These are phyloP conservation scores for Tenthredo notha DNA, from an alignment of 2,888 invertebrate genomes.

Conservation along the genomic window DNA sequence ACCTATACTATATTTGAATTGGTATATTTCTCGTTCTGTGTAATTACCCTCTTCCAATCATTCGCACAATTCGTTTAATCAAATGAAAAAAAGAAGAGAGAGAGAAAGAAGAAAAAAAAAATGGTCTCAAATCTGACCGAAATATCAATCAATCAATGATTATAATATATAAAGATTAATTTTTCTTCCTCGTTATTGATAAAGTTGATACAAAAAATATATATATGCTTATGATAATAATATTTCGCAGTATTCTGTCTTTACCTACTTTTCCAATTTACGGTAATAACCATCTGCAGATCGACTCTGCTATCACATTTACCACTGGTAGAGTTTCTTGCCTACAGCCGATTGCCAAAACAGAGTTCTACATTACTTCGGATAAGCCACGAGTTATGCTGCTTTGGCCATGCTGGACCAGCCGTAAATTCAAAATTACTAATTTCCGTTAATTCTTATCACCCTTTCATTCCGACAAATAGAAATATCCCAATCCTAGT, in stretches of 20 bases:
- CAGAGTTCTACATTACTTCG: slow-evolving; percentile 20
- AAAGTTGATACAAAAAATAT: neutral
- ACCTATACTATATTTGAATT: neutral
- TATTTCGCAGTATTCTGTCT: slow-evolving; percentile 5
- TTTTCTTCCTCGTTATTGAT: neutral
- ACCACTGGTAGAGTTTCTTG: neutral
- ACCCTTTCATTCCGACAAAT: neutral
- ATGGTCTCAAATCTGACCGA: neutral
- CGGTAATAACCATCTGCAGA: neutral
- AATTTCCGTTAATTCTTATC: slow-evolving; percentile 23
- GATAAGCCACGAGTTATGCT: neutral
- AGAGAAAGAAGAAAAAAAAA: neutral
- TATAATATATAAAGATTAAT: neutral
- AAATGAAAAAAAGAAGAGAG: neutral
- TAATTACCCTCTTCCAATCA: neutral
- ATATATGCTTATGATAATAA: neutral
- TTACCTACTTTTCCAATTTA: neutral
- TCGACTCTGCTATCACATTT: neutral
- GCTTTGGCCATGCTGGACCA: neutral
- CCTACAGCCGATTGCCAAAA: slow-evolving; percentile 20
- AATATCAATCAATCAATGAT: no score
- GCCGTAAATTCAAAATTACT: neutral
- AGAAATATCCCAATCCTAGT: neutral
- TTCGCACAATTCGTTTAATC: neutral
- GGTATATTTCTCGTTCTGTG: neutral